A percentile compares a stretch with the other conserved stretches of the same genome.
Conservation (phyloP, 2,888 invertebrate species). For the Chloroclystis v-ata region DNA sequence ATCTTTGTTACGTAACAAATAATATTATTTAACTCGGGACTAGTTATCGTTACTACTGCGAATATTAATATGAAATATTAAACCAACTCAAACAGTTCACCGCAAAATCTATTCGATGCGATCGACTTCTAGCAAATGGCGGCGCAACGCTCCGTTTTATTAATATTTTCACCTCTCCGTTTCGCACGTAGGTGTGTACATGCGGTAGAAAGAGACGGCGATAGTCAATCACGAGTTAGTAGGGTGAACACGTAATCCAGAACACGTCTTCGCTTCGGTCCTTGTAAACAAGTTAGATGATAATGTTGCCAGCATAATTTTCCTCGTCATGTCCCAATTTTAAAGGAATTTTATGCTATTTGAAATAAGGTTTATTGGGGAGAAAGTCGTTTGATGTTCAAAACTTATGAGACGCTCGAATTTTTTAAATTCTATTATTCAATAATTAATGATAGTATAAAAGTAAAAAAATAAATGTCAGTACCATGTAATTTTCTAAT, state of each 20-base stretch:
- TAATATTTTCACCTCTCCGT: slow-evolving; percentile 60
- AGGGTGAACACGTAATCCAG: slow-evolving; percentile 72
- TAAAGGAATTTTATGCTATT: slow-evolving; percentile 4
- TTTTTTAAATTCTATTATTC: no score
- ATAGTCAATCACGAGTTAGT: slow-evolving; percentile 55
- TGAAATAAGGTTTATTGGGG: no score
- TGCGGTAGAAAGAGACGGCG: slow-evolving; percentile 51
- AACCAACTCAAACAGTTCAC: slow-evolving; percentile 41
- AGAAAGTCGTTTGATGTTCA: no score
- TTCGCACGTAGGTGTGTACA: slow-evolving; percentile 21
- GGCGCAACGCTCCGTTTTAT: slow-evolving; percentile 64
- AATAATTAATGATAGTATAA: no score
- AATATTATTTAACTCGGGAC: background rate
- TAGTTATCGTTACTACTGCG: background rate
- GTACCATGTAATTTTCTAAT: no score
- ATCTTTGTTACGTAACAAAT: slow-evolving; percentile 18
- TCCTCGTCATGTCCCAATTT: slow-evolving; percentile 12
- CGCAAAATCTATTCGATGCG: slow-evolving; percentile 55
- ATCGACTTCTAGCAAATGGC: slow-evolving; percentile 71
- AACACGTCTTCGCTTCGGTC: slow-evolving; percentile 72
- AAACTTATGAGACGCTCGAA: no score
- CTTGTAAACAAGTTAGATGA: slow-evolving; percentile 62
- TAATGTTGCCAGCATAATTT: slow-evolving; percentile 53
- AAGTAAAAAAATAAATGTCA: no score
- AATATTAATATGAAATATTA: slow-evolving; percentile 9